Conservation (phyloP, 2,888 invertebrate genomes). For the Catocala nupta region DNA sequence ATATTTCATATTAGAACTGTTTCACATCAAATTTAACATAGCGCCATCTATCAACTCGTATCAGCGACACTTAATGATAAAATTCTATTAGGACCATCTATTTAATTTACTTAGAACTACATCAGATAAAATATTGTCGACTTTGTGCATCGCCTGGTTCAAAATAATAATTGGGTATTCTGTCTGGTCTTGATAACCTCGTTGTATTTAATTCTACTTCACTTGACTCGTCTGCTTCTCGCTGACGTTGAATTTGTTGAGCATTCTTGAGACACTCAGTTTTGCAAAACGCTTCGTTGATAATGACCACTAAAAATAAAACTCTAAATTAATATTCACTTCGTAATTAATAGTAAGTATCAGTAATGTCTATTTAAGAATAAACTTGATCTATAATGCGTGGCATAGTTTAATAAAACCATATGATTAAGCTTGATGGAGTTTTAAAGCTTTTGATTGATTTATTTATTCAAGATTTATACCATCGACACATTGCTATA, state of each 20-base stretch:
- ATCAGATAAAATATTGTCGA: constrained; percentile 6
- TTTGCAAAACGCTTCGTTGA: constrained; percentile 78
- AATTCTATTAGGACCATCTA: constrained; percentile 13
- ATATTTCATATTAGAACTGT: too few species aligned
- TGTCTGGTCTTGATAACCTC: constrained; percentile 7
- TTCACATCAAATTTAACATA: constrained; percentile 1
- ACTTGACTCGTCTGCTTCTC: constrained; percentile 11
- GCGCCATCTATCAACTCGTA: constrained; percentile 53
- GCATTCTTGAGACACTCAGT: constrained; percentile 58
- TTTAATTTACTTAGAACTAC: background rate
- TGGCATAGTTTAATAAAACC: too few species aligned
- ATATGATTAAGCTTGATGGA: too few species aligned
- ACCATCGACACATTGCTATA: too few species aligned
- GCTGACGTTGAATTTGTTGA: constrained; percentile 18
- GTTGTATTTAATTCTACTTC: constrained; percentile 40
- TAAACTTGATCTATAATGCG: too few species aligned
- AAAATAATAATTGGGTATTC: background rate
- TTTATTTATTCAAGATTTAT: too few species aligned
- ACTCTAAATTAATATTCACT: background rate
- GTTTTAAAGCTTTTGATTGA: too few species aligned
- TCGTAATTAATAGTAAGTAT: background rate
- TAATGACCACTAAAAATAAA: constrained; percentile 66
- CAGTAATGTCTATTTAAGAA: too few species aligned
- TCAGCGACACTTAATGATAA: constrained; percentile 12
- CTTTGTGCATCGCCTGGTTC: constrained; percentile 8